Percentiles rank a stretch among this genome's conserved stretches.
These are phyloP conservation scores for Irena cyanogastra DNA, from an alignment of 2,113 vertebrate genomes.

Conservation along the genomic window DNA sequence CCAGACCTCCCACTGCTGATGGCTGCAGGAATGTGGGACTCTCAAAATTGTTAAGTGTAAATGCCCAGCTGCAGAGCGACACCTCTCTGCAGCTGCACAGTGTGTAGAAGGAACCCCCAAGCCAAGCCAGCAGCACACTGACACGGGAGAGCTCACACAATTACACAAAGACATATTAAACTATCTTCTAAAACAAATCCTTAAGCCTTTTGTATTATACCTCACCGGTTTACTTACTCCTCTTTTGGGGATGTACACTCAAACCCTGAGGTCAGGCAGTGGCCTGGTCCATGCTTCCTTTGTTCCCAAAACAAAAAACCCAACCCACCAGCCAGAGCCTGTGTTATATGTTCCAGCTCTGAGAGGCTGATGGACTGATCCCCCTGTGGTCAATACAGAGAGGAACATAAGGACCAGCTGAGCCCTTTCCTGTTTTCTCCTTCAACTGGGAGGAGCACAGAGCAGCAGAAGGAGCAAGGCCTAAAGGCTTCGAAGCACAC, in stretches of 20 bases:
- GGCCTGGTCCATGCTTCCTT: neutral
- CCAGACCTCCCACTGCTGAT: neutral
- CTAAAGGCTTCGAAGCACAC: neutral
- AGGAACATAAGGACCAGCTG: neutral
- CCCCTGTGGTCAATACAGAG: accelerated
- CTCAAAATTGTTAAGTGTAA: neutral
- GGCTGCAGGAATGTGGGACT: neutral
- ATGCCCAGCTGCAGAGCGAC: neutral
- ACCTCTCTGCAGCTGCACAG: neutral
- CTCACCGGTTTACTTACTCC: neutral
- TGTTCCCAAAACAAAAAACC: neutral
- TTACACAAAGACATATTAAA: neutral
- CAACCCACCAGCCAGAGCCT: neutral
- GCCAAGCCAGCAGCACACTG: neutral
- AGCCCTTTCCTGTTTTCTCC: neutral
- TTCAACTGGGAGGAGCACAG: neutral
- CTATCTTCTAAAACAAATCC: neutral
- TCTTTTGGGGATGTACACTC: neutral
- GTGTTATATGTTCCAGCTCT: neutral
- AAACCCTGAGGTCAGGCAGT: neutral
- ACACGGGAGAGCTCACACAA: neutral
- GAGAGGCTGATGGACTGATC: neutral
- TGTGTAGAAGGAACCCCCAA: neutral
- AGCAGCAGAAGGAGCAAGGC: neutral
- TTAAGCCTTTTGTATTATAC: neutral